A percentile compares a stretch with the other conserved stretches of the same genome.
Evolutionary conservation across 2,888 invertebrate genomes (phyloP).

Genomic region (Sarcophaga caerulescens): DNA sequence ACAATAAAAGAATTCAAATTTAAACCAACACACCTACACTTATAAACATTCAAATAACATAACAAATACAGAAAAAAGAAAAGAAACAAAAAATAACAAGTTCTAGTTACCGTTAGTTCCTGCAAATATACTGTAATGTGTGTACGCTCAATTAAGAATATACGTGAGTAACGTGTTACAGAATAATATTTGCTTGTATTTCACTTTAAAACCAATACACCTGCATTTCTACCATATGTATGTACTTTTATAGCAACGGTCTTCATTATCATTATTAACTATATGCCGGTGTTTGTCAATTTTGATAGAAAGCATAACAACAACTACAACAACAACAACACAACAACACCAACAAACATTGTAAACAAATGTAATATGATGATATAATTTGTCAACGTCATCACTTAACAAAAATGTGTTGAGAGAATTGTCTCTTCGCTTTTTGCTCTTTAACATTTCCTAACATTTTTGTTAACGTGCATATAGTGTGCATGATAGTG

Average conservation of each 20-base stretch:
- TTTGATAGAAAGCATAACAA: neutral
- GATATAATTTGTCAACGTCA: constrained; percentile 45
- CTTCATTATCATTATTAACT: neutral
- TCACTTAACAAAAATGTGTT: constrained; percentile 25
- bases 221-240: neutral
- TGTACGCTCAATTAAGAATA: neutral
- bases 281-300: neutral
- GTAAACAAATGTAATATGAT: constrained; percentile 25
- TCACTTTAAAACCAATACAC: neutral
- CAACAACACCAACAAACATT: neutral
- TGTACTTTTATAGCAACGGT: neutral
- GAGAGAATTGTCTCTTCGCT: constrained; percentile 27
- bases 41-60: no score
- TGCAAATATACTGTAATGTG: constrained; percentile 21
- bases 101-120: neutral
- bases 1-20: no score
- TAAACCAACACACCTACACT: no score
- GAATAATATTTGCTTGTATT: neutral
- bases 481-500: no score
- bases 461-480: neutral
- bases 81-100: no score
- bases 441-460: neutral
- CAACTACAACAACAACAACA: neutral
- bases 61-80: neutral
- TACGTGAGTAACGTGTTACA: neutral